These are phyloP conservation scores for human (Homo sapiens) DNA, from an alignment of 2,113 vertebrate genomes.

Conservation along the genomic window DNA sequence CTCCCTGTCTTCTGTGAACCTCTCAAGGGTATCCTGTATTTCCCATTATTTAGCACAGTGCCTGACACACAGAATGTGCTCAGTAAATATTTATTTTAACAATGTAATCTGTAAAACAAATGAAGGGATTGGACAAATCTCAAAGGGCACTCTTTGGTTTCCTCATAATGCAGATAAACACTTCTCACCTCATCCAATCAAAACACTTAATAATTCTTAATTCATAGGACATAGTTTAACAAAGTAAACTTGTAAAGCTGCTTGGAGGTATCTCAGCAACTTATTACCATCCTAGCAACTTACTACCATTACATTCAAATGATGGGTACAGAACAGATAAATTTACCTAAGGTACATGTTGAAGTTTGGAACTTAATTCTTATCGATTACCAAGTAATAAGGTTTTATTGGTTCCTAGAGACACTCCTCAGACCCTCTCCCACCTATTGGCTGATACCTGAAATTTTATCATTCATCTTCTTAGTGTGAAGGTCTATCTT, in stretches of 20 bases:
- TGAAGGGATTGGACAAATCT: neutral
- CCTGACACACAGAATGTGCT: neutral
- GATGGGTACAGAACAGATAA: neutral
- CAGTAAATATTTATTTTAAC: neutral
- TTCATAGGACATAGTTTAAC: neutral
- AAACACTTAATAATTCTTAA: neutral
- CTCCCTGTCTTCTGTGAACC: neutral
- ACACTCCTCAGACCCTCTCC: neutral
- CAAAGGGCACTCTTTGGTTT: neutral
- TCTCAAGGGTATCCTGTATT: neutral
- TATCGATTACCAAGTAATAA: neutral
- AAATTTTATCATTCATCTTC: neutral
- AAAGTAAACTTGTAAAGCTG: neutral
- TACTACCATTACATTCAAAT: neutral
- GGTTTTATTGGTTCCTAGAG: neutral
- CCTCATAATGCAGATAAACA: neutral
- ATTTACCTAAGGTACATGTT: neutral
- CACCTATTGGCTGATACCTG: neutral
- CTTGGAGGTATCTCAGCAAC: neutral
- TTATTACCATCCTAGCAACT: neutral
- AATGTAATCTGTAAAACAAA: neutral
- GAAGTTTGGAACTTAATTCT: neutral
- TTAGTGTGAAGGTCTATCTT: neutral
- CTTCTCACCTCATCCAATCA: neutral
- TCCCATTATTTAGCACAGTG: neutral